Evolutionary conservation across 2,888 invertebrate genomes (phyloP).

Genomic region (Rutpela maculata): DNA sequence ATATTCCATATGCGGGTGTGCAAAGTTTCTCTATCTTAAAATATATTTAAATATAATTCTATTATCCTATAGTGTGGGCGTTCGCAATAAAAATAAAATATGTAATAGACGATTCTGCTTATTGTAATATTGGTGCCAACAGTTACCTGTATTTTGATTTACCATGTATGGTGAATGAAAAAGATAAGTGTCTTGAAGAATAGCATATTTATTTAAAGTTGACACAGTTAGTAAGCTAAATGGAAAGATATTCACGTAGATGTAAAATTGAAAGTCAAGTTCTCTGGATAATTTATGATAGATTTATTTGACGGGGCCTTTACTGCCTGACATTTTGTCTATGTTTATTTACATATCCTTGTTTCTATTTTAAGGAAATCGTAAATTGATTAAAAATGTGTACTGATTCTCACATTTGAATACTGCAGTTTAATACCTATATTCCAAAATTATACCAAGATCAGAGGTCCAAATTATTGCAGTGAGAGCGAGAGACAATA

Average conservation of each 20-base stretch:
- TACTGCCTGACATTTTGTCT: background rate
- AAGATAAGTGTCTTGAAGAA: background rate
- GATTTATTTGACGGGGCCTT: background rate
- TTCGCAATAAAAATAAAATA: slow-evolving; percentile 30
- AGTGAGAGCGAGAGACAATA: no score
- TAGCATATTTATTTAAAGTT: background rate
- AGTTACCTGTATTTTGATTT: slow-evolving; percentile 14
- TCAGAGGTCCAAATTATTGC: no score
- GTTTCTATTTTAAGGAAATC: background rate
- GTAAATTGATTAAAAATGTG: no score
- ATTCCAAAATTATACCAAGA: no score
- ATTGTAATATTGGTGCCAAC: slow-evolving; percentile 33
- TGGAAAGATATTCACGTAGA: slow-evolving; percentile 8
- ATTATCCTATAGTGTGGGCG: slow-evolving; percentile 8
- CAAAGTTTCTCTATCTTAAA: slow-evolving; percentile 1
- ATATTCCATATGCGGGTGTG: background rate
- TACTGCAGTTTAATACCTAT: no score
- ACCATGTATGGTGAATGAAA: slow-evolving; percentile 25
- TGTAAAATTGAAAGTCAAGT: background rate
- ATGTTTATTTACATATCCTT: background rate
- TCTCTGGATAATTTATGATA: background rate
- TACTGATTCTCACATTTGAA: no score
- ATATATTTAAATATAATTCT: slow-evolving; percentile 7
- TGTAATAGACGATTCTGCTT: slow-evolving; percentile 10
- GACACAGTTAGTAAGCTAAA: background rate